phyloP scores from a whole-genome alignment of 2,113 vertebrate species.

The Elaphurus davidianus region DNA sequence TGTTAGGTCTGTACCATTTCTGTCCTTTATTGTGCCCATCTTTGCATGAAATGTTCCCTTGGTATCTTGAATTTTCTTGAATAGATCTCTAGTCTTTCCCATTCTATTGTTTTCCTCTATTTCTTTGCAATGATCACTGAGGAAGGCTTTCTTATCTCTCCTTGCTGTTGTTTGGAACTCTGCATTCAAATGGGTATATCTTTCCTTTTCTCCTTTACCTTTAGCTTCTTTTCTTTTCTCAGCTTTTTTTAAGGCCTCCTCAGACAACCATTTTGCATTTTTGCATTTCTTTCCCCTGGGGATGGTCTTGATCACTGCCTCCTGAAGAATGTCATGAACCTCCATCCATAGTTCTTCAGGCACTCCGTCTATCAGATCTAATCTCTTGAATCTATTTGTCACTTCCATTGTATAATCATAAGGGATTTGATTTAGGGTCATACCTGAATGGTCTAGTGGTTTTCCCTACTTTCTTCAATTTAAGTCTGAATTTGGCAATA shows the following conservation, averaged over 20 bases:
- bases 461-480: not conserved
- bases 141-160: not conserved
- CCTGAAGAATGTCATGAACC: not conserved
- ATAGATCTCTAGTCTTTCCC: not conserved
- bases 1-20: not conserved
- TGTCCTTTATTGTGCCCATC: not conserved
- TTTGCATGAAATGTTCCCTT: not conserved
- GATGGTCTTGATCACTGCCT: not conserved
- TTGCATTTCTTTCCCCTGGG: not conserved
- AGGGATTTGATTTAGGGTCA: not conserved
- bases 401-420: not conserved
- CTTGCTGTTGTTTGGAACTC: not conserved
- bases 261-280: not conserved
- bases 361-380: not conserved
- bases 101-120: not conserved
- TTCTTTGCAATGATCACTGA: not conserved
- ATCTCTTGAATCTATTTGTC: not conserved
- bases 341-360: not conserved
- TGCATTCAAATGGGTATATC: not conserved
- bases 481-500: not conserved
- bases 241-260: not conserved
- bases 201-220: not conserved
- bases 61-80: not conserved
- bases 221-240: not conserved
- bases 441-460: not conserved